Evolutionary conservation across 1,140 invertebrate genomes (phyloP), one percentile per base, ranked within the genome.

Genomic region (Pollicipes pollicipes): DNA sequence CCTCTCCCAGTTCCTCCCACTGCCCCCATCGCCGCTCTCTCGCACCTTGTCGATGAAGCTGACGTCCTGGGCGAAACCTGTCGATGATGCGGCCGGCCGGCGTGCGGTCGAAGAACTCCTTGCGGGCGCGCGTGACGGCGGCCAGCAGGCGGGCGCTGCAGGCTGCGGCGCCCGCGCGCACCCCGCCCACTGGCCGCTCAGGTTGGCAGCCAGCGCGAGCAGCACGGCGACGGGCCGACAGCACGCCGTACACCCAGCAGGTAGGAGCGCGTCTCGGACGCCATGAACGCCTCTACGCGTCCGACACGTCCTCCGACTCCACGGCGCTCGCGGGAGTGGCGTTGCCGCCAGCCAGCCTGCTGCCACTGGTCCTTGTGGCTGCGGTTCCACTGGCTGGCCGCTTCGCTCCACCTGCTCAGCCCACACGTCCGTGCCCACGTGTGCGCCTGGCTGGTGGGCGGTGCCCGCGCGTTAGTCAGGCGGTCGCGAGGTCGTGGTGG

Each of bases 71-170:
- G 81, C 78, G 73, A 83, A n/a, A 84, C 45, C 84, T 74, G 76
- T 84, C 85, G 26, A 84, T 73, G 35, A 85, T 81, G 35, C 83
- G 76, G 17, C 85, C 85, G 70, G 79, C 77, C 63, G 84, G 83
- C 31, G 80, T 84, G 17, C 75, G 74, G 69, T 85, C 83, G 84
- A 90, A 91, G 78, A 89, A 88, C 32, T 82, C 80, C 70, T 87
- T 77, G 17, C 87, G 84, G 72, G 84, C 83, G 74, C 82, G 78
- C 30, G 90, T 80, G 69, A 89, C 80, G 69, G 83, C 82, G 72
- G 79, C 78, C 68, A 90, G 78, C 72, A 89, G 82, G 72, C 84
- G 80, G n/a, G 66, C 84, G 80, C 78, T 90, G 88, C 29, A 90
- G 79, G 72, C 76, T 78, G 73, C 82, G 82, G 69, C 87, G 79